Percentiles rank a stretch among this genome's conserved stretches.
Conservation (phyloP, 2,797 vertebrate species). For the Lepilemur septentrionalis region DNA sequence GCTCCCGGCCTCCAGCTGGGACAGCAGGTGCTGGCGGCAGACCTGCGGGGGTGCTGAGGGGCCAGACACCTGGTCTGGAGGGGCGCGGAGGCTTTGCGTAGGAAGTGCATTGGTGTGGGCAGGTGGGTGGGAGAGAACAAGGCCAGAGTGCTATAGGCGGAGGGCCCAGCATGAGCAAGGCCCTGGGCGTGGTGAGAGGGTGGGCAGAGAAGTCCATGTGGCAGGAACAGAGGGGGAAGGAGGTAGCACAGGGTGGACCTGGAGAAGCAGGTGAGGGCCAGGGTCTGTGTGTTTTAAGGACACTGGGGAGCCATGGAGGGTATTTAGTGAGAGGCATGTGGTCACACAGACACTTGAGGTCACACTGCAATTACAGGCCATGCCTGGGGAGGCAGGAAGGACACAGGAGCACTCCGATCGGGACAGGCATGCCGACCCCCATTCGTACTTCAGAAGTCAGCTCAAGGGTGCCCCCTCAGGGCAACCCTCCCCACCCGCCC, state of each 20-base stretch:
- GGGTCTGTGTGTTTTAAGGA: accelerated
- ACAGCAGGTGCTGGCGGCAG: not conserved
- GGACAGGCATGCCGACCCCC: accelerated
- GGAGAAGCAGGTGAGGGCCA: not conserved
- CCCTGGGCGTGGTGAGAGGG: not conserved
- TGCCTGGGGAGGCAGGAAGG: not conserved
- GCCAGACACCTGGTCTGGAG: accelerated
- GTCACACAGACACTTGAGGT: not conserved
- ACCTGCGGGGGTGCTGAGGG: accelerated
- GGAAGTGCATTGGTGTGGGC: not conserved
- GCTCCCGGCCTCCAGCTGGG: too few relatives aligned
- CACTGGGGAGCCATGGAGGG: not conserved
- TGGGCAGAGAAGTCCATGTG: not conserved
- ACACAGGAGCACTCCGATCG: accelerated
- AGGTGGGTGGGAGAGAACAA: not conserved
- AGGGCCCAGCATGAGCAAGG: not conserved
- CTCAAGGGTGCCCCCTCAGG: not conserved
- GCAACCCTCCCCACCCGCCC: not conserved
- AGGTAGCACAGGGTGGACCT: not conserved
- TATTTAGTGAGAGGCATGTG: accelerated
- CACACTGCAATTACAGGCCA: not conserved
- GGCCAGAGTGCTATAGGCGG: not conserved
- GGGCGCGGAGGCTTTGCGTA: not conserved
- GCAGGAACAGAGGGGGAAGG: not conserved
- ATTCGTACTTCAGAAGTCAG: not conserved